Base-by-base conservation (phyloP, 1,140 invertebrate genomes). In the Magallana angulata region DNA sequence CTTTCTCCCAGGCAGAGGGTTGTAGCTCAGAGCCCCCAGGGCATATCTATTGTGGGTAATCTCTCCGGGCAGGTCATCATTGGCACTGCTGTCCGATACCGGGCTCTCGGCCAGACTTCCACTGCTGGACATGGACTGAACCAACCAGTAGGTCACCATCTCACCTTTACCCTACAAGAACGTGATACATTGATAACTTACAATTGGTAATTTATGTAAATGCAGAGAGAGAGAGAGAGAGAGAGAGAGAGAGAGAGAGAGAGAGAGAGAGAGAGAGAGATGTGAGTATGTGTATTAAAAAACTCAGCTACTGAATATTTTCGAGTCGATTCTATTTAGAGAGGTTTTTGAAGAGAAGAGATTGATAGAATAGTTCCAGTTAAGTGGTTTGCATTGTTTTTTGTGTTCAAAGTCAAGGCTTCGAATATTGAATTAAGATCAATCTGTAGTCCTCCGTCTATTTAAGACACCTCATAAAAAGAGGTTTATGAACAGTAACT, bases 81-180 rank as follows among this genome's bases (percentile, higher is more conserved):
- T 82, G 57, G 80, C 80, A 16, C 57, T 58, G 14, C 57, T 58
- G 57, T 82, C 36, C 7, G 48, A 57, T 7, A 82, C n/a, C 6
- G 48, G 48, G 7, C 57, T 58, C 36, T 82, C 36, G 36, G 57
- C 48, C n/a, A 57, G 16, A n/a, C n/a, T 82, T 82, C n/a, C 80
- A 0, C 14, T 14, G 18, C 80, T 82, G 6, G 80, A 57, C 12
- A n/a, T n/a, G 14, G 12, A 57, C 14, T 48, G 24, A 11, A 30
- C 56, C 18, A 87, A 18, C 87, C 87, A 87, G 60, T 87, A 87
- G 16, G 87, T 87, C 30, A 87, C 36, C 87, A 87, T 87, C 30
- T 87, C 83, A 1, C 87, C 87, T 24, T 87, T 87, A 16, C 87
- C 87, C 87, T 87, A 56, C 1, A 71, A 48, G 56, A 11, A 36